Conservation (phyloP, 2,797 vertebrate genomes). For the Falco rusticolus region DNA sequence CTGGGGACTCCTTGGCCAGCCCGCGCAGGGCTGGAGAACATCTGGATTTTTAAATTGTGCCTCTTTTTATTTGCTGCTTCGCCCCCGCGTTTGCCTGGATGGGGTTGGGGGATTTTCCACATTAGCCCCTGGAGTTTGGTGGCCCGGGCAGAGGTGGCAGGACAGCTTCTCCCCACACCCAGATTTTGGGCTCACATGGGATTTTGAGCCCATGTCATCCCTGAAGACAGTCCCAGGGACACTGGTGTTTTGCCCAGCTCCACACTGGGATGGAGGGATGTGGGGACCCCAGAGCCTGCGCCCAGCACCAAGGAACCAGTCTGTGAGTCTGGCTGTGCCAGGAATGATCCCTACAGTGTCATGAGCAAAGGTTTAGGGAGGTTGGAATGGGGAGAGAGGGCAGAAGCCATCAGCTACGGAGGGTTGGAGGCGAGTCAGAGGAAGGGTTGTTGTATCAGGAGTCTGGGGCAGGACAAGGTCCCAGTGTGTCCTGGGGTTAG, state of each 20-base stretch:
- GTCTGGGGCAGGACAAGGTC: neutral
- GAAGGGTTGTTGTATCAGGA: neutral
- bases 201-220: rapidly evolving
- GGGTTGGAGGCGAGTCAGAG: neutral
- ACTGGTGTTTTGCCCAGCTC: neutral
- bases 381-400: neutral
- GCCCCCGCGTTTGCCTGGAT: neutral
- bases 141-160: neutral
- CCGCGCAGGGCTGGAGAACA: neutral
- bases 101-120: neutral
- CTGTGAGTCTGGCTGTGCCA: neutral
- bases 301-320: rapidly evolving
- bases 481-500: neutral
- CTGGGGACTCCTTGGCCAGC: neutral
- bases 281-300: neutral
- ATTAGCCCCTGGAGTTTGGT: neutral
- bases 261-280: rapidly evolving
- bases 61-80: neutral
- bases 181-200: rapidly evolving
- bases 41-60: neutral
- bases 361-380: neutral
- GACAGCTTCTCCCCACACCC: rapidly evolving
- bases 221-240: rapidly evolving
- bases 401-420: neutral
- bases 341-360: rapidly evolving